These are phyloP conservation scores for Dinomys branickii DNA, from an alignment of 2,113 vertebrate species.

Conservation along the genomic window DNA sequence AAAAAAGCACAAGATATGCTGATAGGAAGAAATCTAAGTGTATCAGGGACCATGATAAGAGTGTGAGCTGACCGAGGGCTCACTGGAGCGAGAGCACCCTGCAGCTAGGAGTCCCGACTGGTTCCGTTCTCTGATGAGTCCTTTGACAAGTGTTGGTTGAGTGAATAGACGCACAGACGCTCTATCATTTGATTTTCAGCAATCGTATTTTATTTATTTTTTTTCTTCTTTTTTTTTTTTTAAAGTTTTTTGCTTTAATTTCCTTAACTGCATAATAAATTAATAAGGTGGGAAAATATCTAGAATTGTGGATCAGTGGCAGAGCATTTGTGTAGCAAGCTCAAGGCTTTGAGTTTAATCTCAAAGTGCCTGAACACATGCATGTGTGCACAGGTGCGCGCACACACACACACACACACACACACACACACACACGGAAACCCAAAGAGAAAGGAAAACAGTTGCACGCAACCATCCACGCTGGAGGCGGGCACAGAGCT, in stretches of 20 bases:
- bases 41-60: fast-evolving
- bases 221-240: too few species aligned
- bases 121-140: neutral
- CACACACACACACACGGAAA: too few species aligned
- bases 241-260: neutral
- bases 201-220: too few species aligned
- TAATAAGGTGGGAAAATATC: neutral
- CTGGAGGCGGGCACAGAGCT: too few species aligned
- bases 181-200: slow-evolving; percentile 9
- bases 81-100: fast-evolving
- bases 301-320: too few species aligned
- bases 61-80: neutral
- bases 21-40: neutral
- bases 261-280: neutral
- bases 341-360: neutral
- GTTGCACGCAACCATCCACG: too few species aligned
- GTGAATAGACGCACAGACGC: neutral
- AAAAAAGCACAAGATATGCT: neutral
- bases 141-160: neutral
- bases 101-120: neutral
- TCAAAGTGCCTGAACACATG: too few species aligned
- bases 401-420: neutral
- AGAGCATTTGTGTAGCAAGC: too few species aligned
- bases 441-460: too few species aligned
- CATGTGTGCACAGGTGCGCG: neutral